These are phyloP conservation scores for Eupsittula cactorum DNA, from an alignment of 2,113 vertebrate genomes.

Conservation along the genomic window DNA sequence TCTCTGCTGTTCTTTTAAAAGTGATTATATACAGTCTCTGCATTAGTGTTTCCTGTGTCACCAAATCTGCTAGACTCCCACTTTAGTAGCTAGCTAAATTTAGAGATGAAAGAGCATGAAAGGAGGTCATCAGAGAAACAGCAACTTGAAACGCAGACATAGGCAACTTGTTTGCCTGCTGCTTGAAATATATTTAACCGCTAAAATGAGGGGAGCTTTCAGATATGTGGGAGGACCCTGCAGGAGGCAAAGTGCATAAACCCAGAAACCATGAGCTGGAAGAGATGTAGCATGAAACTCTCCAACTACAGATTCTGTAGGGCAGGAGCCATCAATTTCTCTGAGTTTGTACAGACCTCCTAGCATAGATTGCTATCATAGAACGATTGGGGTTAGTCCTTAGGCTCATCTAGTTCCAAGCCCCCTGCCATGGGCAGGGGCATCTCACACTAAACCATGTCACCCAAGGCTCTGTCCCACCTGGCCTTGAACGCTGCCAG, in stretches of 20 bases:
- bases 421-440: not conserved
- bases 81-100: conserved; percentile 28
- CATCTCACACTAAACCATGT: not conserved
- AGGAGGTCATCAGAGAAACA: not conserved
- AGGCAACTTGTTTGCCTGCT: not conserved
- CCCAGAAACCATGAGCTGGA: not conserved
- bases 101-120: conserved; percentile 27
- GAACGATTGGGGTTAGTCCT: not conserved
- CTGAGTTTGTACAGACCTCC: not conserved
- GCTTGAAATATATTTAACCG: not conserved
- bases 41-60: not conserved
- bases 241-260: not conserved
- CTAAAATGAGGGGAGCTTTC: not conserved
- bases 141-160: not conserved
- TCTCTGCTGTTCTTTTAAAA: conserved; percentile 15
- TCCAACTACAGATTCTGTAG: not conserved
- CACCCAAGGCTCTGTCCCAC: not conserved
- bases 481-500: not conserved
- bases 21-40: not conserved
- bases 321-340: not conserved
- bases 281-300: not conserved
- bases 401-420: not conserved
- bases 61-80: not conserved
- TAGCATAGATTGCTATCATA: not conserved
- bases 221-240: not conserved